Evolutionary conservation across 1,140 invertebrate genomes (phyloP), one percentile per base, ranked within the genome.

Genomic region (Cyclargus thomasi): DNA sequence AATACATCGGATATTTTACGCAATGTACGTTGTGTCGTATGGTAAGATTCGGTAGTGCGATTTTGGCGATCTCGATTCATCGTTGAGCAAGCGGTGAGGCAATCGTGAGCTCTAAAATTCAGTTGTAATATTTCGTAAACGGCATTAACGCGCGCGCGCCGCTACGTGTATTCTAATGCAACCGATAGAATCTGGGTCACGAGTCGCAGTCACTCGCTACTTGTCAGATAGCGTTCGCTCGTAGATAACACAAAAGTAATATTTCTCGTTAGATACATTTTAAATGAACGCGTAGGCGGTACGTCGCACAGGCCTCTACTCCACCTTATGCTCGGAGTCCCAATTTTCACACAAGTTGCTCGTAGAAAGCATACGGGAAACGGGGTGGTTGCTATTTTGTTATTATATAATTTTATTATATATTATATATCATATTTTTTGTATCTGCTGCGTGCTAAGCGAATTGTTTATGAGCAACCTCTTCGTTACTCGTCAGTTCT

Each of bases 111-210:
- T 86, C 83, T 80, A 85, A 88, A 86, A 88, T 90, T 86, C 79
- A 83, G 79, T 83, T 80, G 79, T 84, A 82, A 80, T 77, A 83
- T 90, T 90, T 90, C 82, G 85, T 86, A 90, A 88, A 86, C 85
- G 77, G 81, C 80, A 81, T 86, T 86, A 83, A 82, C 83, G 80
- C 81, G 81, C 79, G 80, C 79, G 79, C 75, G 79, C 82, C 80
- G 85, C 81, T 80, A 80, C 76, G 77, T 85, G 75, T 83, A 85
- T 83, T 85, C 78, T 85, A 87, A 83, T 83, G 82, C 83, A 86
- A 86, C 80, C 80, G 78, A 78, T 74, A 78, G 76, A 85, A 88
- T 88, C 76, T 90, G 72, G 85, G 83, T 86, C 83, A 85, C 76
- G 75, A 79, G 53, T 47, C 47, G 64, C 20, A 70, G 71, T 67